phyloP scores from a whole-genome alignment of 2,888 invertebrate genomes.

The Ceriagrion tenellum region DNA sequence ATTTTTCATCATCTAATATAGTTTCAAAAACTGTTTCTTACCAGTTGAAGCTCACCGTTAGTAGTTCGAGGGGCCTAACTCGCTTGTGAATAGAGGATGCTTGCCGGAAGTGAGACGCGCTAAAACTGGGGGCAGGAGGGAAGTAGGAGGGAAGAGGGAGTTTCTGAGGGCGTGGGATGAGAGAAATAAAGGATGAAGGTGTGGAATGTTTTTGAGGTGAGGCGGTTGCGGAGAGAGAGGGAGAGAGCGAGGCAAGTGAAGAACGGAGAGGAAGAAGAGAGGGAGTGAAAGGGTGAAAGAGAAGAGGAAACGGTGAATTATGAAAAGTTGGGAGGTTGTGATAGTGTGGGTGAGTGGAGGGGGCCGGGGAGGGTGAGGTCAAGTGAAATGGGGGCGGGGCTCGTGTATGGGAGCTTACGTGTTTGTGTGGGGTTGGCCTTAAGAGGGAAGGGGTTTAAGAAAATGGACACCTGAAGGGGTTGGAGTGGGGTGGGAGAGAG shows the following conservation, averaged over 20 bases:
- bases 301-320: slow-evolving; percentile 4
- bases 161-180: too few species aligned
- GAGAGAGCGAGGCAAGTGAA: background rate
- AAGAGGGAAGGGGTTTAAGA: background rate
- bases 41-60: too few species aligned
- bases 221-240: background rate
- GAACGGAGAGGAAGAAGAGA: background rate
- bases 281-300: background rate
- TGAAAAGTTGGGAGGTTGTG: slow-evolving; percentile 32
- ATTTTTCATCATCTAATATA: too few species aligned
- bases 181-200: background rate
- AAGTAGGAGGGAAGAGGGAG: background rate
- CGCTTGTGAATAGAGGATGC: too few species aligned
- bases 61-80: too few species aligned
- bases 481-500: background rate
- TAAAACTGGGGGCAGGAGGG: background rate
- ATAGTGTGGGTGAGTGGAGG: background rate
- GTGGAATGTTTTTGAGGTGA: slow-evolving; percentile 28
- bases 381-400: background rate
- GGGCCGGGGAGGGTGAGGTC: too few species aligned
- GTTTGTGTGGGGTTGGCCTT: background rate
- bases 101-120: background rate
- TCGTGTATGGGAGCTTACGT: background rate
- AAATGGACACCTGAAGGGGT: too few species aligned
- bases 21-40: too few species aligned